These are phyloP conservation scores for Neodiprion pinetum DNA, from an alignment of 1,140 invertebrate species.

Conservation along the genomic window DNA sequence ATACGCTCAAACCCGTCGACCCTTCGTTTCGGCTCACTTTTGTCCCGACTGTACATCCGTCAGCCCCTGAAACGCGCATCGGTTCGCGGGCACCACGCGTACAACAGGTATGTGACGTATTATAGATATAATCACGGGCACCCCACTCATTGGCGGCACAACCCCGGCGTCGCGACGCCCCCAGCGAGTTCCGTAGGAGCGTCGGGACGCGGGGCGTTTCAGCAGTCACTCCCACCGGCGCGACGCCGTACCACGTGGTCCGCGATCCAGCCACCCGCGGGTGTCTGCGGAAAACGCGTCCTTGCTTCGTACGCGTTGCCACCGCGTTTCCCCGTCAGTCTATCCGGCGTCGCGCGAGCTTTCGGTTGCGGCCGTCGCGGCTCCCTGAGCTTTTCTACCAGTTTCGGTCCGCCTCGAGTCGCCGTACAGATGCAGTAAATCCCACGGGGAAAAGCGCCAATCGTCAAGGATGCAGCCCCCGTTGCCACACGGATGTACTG, in stretches of 20 bases:
- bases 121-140: background rate
- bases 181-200: slow-evolving; percentile 34
- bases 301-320: slow-evolving; percentile 37
- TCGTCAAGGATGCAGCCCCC: slow-evolving; percentile 1
- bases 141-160: slow-evolving; percentile 19
- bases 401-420: background rate
- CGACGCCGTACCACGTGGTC: slow-evolving; percentile 52
- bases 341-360: slow-evolving; percentile 21
- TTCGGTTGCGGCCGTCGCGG: slow-evolving; percentile 22
- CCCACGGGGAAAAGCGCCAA: background rate
- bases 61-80: too few species aligned
- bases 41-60: too few species aligned
- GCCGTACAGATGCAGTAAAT: background rate
- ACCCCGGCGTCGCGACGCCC: slow-evolving; percentile 17
- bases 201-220: slow-evolving; percentile 43
- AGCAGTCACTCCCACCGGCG: slow-evolving; percentile 60
- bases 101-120: background rate
- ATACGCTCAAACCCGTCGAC: too few species aligned
- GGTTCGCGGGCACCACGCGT: background rate
- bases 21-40: too few species aligned
- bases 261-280: background rate
- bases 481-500: background rate
- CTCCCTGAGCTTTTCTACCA: slow-evolving; percentile 20
- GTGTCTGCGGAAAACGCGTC: slow-evolving; percentile 29
- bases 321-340: slow-evolving; percentile 38